Conservation (phyloP, 2,888 invertebrate genomes). For the Rotaria sp. region DNA sequence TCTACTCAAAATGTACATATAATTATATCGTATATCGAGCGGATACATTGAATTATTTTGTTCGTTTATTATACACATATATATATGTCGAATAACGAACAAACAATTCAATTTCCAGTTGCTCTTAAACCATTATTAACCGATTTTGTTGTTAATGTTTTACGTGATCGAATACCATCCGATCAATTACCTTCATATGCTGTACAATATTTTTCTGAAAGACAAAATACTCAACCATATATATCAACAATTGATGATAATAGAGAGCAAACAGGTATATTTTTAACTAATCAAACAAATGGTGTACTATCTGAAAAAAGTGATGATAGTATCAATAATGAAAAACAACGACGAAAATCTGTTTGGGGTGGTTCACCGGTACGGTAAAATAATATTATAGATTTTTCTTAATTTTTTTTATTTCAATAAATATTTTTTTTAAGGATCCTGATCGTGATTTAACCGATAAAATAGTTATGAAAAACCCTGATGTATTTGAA, state of each 20-base stretch:
- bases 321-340: background rate
- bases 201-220: background rate
- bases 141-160: background rate
- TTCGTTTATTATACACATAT: background rate
- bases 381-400: background rate
- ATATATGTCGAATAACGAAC: background rate
- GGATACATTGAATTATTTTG: background rate
- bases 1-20: background rate
- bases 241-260: background rate
- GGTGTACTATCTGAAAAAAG: background rate
- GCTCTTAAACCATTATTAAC: background rate
- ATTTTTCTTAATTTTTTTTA: too few species aligned
- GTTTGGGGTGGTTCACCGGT: conserved; percentile 10
- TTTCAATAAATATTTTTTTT: background rate
- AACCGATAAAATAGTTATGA: background rate
- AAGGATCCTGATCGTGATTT: background rate
- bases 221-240: background rate
- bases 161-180: background rate
- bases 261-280: background rate
- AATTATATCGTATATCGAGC: background rate
- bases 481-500: background rate
- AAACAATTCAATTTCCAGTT: background rate
- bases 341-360: conserved; percentile 1
- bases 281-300: background rate
- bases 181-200: background rate